Conservation (phyloP, 2,113 vertebrate genomes). For the Cercocebus atys region DNA sequence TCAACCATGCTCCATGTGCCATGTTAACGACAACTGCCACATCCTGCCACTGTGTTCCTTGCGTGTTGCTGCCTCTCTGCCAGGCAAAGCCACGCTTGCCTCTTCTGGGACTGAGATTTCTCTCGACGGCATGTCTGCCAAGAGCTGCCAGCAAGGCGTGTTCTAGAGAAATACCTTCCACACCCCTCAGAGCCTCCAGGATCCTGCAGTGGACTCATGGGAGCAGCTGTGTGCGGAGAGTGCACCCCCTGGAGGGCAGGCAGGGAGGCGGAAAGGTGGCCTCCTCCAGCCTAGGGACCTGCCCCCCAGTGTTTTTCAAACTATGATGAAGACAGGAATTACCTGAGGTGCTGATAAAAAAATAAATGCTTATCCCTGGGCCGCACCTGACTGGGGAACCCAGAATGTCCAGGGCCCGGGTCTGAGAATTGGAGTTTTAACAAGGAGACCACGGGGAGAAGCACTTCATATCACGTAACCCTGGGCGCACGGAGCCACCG, state of each 20-base stretch:
- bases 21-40: too few species aligned
- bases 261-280: background rate
- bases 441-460: too few species aligned
- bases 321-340: background rate
- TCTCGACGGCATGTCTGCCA: background rate
- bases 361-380: too few species aligned
- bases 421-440: background rate
- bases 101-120: background rate
- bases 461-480: background rate
- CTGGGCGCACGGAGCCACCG: background rate
- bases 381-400: background rate
- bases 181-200: too few species aligned
- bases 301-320: background rate
- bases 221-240: background rate
- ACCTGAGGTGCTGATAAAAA: background rate
- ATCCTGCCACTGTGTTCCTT: background rate
- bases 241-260: background rate
- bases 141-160: background rate
- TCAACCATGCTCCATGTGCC: background rate
- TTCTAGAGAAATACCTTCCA: background rate
- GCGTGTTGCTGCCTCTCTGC: background rate
- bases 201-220: background rate
- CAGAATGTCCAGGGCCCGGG: background rate
- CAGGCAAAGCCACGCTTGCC: background rate
- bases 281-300: too few species aligned